These are phyloP conservation scores for Leptogaster cylindrica DNA, from an alignment of 2,888 invertebrate genomes.

Conservation along the genomic window DNA sequence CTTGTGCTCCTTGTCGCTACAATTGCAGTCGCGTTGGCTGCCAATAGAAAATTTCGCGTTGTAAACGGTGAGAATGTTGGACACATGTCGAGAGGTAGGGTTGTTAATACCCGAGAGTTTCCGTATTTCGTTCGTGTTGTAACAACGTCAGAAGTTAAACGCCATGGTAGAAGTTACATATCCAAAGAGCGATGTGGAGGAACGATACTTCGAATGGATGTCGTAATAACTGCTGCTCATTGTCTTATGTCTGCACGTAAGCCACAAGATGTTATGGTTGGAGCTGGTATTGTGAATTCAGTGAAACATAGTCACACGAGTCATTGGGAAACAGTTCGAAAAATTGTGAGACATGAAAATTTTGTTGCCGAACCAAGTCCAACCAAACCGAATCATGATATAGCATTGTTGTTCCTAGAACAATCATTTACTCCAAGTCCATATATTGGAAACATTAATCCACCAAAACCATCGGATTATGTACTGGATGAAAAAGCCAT, in stretches of 20 bases:
- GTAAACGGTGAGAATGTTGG: background rate
- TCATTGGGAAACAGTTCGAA: background rate
- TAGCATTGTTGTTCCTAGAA: background rate
- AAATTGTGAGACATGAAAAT: background rate
- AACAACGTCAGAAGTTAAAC: background rate
- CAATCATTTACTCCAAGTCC: background rate
- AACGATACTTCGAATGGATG: background rate
- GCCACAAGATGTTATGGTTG: background rate
- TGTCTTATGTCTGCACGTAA: background rate
- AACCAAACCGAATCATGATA: background rate
- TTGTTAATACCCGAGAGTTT: background rate
- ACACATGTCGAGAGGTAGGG: background rate
- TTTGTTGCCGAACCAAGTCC: background rate
- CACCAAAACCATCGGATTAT: background rate
- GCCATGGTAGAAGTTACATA: background rate
- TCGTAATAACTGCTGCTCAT: conserved; percentile 10
- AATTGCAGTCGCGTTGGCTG: background rate
- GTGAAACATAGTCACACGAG: background rate
- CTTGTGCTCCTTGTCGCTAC: background rate
- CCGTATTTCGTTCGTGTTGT: background rate
- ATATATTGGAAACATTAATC: background rate
- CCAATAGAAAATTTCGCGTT: background rate
- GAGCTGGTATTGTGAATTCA: conserved; percentile 5
- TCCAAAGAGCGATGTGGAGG: background rate
- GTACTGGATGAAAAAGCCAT: background rate